Evolutionary conservation across 2,888 invertebrate species (phyloP), one percentile per base, ranked within the genome.

Genomic region (Megastigmus dorsalis): DNA sequence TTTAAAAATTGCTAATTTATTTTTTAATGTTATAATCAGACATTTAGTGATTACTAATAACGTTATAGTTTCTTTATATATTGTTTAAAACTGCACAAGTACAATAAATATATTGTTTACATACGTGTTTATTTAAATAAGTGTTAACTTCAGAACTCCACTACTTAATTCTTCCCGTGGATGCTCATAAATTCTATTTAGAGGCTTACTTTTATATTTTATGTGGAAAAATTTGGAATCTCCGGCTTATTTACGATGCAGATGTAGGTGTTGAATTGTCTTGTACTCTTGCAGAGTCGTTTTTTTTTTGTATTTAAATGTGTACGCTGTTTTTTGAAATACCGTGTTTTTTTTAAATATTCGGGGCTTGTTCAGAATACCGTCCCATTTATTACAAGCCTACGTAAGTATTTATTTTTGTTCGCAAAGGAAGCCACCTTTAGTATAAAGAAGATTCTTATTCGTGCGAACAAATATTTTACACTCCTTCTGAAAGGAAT

Each of bases 401-500:
- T 54, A 67, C 73, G 73, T 67, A 60, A 66, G 67, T 36, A 67
- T 50, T 66, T 72, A 50, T 59, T 72, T 72, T 72, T 66, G 26
- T 66, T 30, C 9, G 5, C 30, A 18, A 55, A 55, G 55, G 57
- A 71, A 71, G 57, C 43, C 62, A 43, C 41, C 50, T 50, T 38
- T 68, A 38, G 52, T 45, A 55, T 45, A 71, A 48, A 60, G 52
- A 20, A 59, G 26, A 55, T 30, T 54, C n/a, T 54, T 55, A 55
- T 66, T 55, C 55, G 33, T n/a, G 10, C 9, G 43, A 23, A 41
- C 20, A 55, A 66, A 55, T 66, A 43, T 66, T 54, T 54, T 28
- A 67, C 9, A 15, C 9, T 33, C 33, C 10, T 1, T 45, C 26
- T 33, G 38, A 57, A 57, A 57, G 36, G 20, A 57, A 48, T 48